Evolutionary conservation across 1,140 invertebrate species (phyloP), one percentile per base, ranked within the genome.

Genomic region (Chelonus insularis): DNA sequence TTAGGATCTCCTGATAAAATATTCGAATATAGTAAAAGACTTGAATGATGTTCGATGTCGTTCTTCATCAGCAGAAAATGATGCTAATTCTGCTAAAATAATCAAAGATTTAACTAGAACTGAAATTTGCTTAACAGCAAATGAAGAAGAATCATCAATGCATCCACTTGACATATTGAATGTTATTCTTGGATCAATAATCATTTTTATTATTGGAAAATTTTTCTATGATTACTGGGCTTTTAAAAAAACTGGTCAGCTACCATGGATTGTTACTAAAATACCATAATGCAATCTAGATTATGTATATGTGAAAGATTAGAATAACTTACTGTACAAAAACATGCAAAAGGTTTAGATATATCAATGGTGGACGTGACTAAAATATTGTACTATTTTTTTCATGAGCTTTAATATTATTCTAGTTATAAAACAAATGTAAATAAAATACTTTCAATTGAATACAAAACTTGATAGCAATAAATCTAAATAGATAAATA

Each of bases 251-350:
- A 90, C 89, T 7, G 91, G 91, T 7, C 84, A 86, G 69, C 75
- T 94, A 50, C 92, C 92, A 5, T 93, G 91, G 91, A 87, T 94
- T 37, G 87, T 89, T 7, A 82, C 85, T 47, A 90, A 88, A 77
- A 84, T 91, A 72, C 89, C 88, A 36, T 87, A 77, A 78, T 8
- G 16, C 0, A 9, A 18, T 21, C 6, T 16, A 5, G 7, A 9
- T 45, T 21, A 45, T 45, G n/a, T n/a, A n/a, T n/a, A n/a, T n/a
- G n/a, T n/a, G n/a, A n/a, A n/a, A n/a, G n/a, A n/a, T n/a, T n/a
- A n/a, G n/a, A n/a, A n/a, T n/a, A n/a, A n/a, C n/a, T n/a, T n/a
- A n/a, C n/a, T n/a, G n/a, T n/a, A n/a, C n/a, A n/a, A n/a, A n/a
- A n/a, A n/a, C n/a, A n/a, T n/a, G n/a, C n/a, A n/a, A n/a, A n/a